Conservation (phyloP, 2,888 invertebrate species). For the Agrypnus murinus region DNA sequence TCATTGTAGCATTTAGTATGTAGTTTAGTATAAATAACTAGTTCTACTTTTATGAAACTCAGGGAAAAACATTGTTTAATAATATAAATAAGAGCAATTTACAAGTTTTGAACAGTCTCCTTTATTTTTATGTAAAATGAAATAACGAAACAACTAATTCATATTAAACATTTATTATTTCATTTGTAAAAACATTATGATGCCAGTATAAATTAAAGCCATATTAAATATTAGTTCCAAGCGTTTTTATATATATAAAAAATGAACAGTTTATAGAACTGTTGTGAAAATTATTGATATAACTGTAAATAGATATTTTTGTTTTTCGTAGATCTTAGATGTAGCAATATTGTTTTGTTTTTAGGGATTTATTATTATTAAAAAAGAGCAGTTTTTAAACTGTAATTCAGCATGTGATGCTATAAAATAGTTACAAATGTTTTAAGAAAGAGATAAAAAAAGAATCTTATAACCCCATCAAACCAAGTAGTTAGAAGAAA, state of each 20-base stretch:
- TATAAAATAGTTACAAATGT: slow-evolving; percentile 43
- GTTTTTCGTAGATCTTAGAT: slow-evolving; percentile 25
- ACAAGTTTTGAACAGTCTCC: neutral
- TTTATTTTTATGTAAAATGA: neutral
- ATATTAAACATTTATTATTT: slow-evolving; percentile 25
- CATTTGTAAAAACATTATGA: slow-evolving; percentile 19
- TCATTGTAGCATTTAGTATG: too few relatives aligned
- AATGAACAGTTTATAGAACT: neutral
- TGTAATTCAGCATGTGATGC: slow-evolving; percentile 48
- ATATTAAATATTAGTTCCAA: slow-evolving; percentile 37
- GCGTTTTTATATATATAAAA: too few relatives aligned
- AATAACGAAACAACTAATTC: slow-evolving; percentile 30
- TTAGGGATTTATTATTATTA: slow-evolving; percentile 11
- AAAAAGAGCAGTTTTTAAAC: slow-evolving; percentile 33
- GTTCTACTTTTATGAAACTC: neutral
- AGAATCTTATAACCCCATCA: slow-evolving; percentile 1
- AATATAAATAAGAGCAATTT: too few relatives aligned
- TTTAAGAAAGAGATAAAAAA: slow-evolving; percentile 40
- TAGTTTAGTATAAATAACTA: neutral
- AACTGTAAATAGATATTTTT: slow-evolving; percentile 32
- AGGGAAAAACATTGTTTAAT: too few relatives aligned
- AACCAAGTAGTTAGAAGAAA: slow-evolving; percentile 1
- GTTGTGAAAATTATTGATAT: slow-evolving; percentile 18
- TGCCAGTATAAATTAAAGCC: slow-evolving; percentile 49
- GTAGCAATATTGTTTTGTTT: slow-evolving; percentile 40